Base-by-base conservation (phyloP, 2,888 invertebrate genomes). In the Tortrix viridana region DNA sequence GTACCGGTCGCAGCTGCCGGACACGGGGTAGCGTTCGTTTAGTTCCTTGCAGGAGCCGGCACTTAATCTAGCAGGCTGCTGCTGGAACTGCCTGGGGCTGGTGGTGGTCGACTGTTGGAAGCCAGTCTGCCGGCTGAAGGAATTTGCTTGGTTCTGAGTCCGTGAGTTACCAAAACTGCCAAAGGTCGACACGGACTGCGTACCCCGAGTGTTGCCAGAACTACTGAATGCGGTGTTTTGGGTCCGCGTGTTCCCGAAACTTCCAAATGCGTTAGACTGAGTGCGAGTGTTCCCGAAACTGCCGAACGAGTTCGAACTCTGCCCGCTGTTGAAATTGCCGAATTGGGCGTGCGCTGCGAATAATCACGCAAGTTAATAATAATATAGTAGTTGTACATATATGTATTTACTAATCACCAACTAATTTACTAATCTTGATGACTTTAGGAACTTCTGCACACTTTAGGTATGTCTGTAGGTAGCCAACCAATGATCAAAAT, bases 1-100 rank as follows among this genome's bases (percentile, higher is more conserved):
- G 75, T 96, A 96, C 72, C 93, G 94, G 75, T 97, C 97, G 75
- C 96, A 97, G 77, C 96, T 95, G 9, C 93, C 94, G 0, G 94
- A 80, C 0, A 95, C 93, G 0, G 96, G 93, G 71, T 93, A 95
- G 7, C 96, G 93, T 54, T 95, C 96, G 74, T 95, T 95, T 52
- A 93, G 93, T 74, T 96, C 95, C 0, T 93, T 93, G 79, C 96
- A 96, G 1, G 76, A 69, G 0, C 86, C 84, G 1, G 74, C 76
- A 20, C 72, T 73, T n/a, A 56, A 43, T 14, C 49, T 50, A 12
- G 68, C 43, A 20, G 52, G 59, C 16, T 47, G 57, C 38, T 60
- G 63, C 7, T 43, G 55, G 23, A 22, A 44, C 18, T 54, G 59
- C 32, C 73, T 67, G 3, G 71, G 38, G 43, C 64, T 69, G 9